A percentile compares a stretch with the other conserved stretches of the same genome.
These are phyloP conservation scores for Lacerta viridis DNA, from an alignment of 2,797 vertebrate genomes.

Conservation along the genomic window DNA sequence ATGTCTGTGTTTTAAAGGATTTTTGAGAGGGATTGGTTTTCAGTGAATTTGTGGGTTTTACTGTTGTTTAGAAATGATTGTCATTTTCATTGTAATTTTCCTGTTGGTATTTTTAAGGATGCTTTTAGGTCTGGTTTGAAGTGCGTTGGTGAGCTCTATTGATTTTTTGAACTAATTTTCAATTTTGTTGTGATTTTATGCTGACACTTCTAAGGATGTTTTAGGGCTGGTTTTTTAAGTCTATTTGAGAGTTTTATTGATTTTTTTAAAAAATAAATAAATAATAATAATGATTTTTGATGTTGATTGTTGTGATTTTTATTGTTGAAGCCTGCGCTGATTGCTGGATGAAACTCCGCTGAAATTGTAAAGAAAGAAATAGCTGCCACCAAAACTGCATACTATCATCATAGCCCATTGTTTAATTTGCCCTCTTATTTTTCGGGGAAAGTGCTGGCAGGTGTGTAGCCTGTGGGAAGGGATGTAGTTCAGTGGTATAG, in stretches of 20 bases:
- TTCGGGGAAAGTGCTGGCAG: no score
- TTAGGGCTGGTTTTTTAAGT: background rate
- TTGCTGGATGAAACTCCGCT: background rate
- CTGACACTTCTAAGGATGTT: constrained; percentile 7
- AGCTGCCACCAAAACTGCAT: background rate
- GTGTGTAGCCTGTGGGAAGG: background rate
- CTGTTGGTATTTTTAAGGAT: no score
- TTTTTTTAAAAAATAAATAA: background rate
- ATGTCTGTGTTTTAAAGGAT: no score
- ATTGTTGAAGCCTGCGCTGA: background rate
- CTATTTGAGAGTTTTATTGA: constrained; percentile 23
- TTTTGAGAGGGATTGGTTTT: no score
- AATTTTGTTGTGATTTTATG: constrained; percentile 10
- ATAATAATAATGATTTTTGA: background rate
- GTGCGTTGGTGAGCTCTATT: background rate
- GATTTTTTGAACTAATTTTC: background rate
- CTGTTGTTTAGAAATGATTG: background rate
- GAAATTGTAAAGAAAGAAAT: constrained; percentile 13
- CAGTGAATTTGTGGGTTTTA: no score
- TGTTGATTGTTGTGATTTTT: constrained; percentile 21
- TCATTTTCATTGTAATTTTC: background rate
- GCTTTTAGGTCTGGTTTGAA: background rate
- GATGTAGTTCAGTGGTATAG: no score
- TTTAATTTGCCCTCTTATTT: background rate
- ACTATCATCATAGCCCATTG: background rate